Percentiles rank a stretch among this genome's conserved stretches.
Conservation (phyloP, 2,113 vertebrate genomes). For the Hylia prasina region DNA sequence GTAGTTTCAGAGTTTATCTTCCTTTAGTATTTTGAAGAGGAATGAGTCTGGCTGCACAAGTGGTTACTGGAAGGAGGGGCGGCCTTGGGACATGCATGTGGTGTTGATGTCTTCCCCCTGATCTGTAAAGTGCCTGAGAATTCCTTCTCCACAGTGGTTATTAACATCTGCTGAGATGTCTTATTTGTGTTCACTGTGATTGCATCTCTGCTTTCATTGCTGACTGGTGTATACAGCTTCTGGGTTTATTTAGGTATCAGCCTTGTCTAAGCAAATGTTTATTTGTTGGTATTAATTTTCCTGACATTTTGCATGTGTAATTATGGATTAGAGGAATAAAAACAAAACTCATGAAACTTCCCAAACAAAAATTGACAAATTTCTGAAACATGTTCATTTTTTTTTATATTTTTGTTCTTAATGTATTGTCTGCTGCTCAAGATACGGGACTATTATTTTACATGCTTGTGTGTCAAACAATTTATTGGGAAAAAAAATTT, state of each 20-base stretch:
- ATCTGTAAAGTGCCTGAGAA: neutral
- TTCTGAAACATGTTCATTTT: rapidly evolving
- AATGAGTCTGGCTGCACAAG: neutral
- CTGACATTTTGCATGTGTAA: neutral
- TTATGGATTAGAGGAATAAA: neutral
- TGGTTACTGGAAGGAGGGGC: neutral
- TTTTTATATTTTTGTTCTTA: neutral
- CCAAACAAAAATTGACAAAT: neutral
- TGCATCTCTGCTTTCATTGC: neutral
- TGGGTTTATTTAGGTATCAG: neutral
- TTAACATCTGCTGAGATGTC: neutral
- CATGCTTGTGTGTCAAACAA: neutral
- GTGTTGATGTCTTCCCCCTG: neutral
- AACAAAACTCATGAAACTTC: neutral
- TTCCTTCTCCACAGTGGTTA: neutral
- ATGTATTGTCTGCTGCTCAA: neutral
- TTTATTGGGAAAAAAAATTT: neutral
- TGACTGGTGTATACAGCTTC: neutral
- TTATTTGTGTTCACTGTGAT: rapidly evolving
- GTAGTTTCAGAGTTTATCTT: neutral
- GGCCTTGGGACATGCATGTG: neutral
- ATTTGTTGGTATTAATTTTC: neutral
- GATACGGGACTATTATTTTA: neutral
- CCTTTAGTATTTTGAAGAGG: neutral
- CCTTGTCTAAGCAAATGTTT: neutral